Evolutionary conservation across 1,140 invertebrate genomes (phyloP), one percentile per base, ranked within the genome.

Genomic region (Drosophila fuyamai): DNA sequence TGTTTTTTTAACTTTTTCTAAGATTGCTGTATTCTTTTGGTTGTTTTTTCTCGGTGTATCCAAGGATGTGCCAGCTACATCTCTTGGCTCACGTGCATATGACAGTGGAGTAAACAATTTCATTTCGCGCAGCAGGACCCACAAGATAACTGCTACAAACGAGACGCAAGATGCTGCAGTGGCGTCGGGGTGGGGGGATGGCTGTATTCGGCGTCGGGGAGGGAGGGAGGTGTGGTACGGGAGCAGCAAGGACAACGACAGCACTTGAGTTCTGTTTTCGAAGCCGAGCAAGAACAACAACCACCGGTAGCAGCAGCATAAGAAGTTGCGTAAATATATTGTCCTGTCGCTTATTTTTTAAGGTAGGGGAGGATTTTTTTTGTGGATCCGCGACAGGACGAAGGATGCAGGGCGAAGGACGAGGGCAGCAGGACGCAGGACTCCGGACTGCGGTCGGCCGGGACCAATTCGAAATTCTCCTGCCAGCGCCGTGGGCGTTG

Each of bases 281-380:
- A 79, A 79, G 53, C 62, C 40, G 47, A 35, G 47, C 72, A 81
- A 59, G 51, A 70, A 61, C 68, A 76, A 61, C 79, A 82, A 76
- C 73, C 57, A 77, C 81, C 76, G 66, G 70, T 78, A 81, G 70
- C 59, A 70, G 80, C 59, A 81, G 79, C 79, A 83, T 83, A 88
- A 88, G 84, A 89, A 88, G 84, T 83, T 88, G 83, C 84, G 83
- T 88, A 88, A 89, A 88, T 88, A 88, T 88, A 88, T 88, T 86
- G 83, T 88, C 76, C 83, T 88, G 79, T 86, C 83, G 82, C 65
- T 70, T 70, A 58, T 83, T 76, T 72, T 71, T 47, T 50, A 7
- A 50, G 59, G 40, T 41, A 18, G 14, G 58, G 40, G 50, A 14
- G 13, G 12, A 41, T 16, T 16, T 43, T 44, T 50, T 51, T 66